Conservation (phyloP, 2,888 invertebrate genomes). For the Agonopterix arenella region DNA sequence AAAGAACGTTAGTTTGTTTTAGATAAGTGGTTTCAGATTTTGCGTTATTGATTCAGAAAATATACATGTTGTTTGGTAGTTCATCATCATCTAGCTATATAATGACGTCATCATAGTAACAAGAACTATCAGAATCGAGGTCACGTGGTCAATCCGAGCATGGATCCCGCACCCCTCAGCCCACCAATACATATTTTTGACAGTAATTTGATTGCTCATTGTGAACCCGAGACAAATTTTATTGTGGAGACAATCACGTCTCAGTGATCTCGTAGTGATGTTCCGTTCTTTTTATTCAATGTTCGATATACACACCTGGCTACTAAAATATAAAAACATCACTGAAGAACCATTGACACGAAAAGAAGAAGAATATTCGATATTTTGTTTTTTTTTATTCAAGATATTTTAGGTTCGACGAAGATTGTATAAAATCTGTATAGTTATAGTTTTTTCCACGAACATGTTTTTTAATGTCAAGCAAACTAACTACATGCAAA, state of each 20-base stretch:
- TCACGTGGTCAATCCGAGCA: constrained; percentile 35
- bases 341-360: too few relatives aligned
- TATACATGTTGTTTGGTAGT: too few relatives aligned
- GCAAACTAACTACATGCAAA: neutral
- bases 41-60: too few relatives aligned
- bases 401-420: neutral
- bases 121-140: constrained; percentile 5
- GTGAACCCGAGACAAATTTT: constrained; percentile 60
- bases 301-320: too few relatives aligned
- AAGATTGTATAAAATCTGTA: too few relatives aligned
- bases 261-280: constrained; percentile 35
- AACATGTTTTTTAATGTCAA: neutral
- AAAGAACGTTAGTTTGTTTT: too few relatives aligned
- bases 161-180: constrained; percentile 11
- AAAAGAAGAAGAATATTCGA: too few relatives aligned
- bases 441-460: neutral
- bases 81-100: too few relatives aligned
- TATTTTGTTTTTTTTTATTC: neutral
- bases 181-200: constrained; percentile 32
- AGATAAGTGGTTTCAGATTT: too few relatives aligned
- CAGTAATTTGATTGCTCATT: constrained; percentile 73
- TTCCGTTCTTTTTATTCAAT: neutral
- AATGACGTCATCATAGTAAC: too few relatives aligned
- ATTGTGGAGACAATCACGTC: constrained; percentile 57
- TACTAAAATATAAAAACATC: too few relatives aligned